A percentile compares a stretch with the other conserved stretches of the same genome.
These are phyloP conservation scores for Cosmia trapezina DNA, from an alignment of 2,888 invertebrate genomes.

Conservation along the genomic window DNA sequence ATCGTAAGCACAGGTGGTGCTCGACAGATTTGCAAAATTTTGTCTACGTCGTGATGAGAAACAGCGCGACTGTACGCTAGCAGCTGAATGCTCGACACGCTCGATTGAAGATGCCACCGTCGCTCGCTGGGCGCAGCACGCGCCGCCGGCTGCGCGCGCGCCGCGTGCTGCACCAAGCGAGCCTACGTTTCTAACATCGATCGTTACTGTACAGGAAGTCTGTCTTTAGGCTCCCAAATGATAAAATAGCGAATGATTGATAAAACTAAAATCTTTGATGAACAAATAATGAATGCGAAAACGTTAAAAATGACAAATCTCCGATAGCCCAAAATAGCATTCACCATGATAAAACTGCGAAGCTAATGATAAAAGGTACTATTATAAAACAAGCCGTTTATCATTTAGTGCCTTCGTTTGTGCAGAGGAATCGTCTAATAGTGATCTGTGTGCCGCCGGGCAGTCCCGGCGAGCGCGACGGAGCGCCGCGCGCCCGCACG, in stretches of 20 bases:
- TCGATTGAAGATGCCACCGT: slow-evolving; percentile 72
- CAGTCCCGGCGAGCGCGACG: slow-evolving; percentile 62
- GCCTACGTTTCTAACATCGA: slow-evolving; percentile 83
- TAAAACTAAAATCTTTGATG: slow-evolving; percentile 74
- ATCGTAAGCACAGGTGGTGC: slow-evolving; percentile 89
- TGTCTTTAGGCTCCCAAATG: slow-evolving; percentile 87
- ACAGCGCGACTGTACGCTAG: slow-evolving; percentile 79
- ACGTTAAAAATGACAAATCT: slow-evolving; percentile 69
- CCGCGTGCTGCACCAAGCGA: slow-evolving; percentile 74
- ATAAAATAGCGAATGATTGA: slow-evolving; percentile 85
- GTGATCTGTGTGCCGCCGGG: slow-evolving; percentile 78
- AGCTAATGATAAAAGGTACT: slow-evolving; percentile 75
- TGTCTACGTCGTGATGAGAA: slow-evolving; percentile 84
- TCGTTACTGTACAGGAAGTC: slow-evolving; percentile 77
- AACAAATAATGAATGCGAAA: slow-evolving; percentile 72
- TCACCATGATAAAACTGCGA: slow-evolving; percentile 82
- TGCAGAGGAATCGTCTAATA: slow-evolving; percentile 82
- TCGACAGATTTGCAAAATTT: slow-evolving; percentile 86
- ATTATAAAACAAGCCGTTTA: slow-evolving; percentile 84
- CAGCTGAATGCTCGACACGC: slow-evolving; percentile 76
- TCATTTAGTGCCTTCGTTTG: slow-evolving; percentile 89
- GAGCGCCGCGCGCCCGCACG: slow-evolving; percentile 17
- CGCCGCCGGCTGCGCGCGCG: slow-evolving; percentile 22
- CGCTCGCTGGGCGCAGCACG: slow-evolving; percentile 71
- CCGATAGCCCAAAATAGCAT: slow-evolving; percentile 74